These are phyloP conservation scores for Zoroaster sp. DNA, from an alignment of 53 echinoderm and acorn worm species.

Conservation along the genomic window DNA sequence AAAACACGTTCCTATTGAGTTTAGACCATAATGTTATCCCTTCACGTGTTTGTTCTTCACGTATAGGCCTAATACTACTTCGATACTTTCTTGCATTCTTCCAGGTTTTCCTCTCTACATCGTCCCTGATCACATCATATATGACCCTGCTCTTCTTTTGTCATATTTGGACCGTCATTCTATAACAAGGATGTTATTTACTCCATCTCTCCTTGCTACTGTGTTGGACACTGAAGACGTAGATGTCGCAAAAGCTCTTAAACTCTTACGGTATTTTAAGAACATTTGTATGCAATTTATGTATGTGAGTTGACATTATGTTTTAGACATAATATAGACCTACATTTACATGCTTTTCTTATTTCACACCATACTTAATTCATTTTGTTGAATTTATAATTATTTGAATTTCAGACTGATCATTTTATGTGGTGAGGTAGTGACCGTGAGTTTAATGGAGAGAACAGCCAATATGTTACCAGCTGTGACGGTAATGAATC, in stretches of 20 bases:
- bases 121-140: slow-evolving; percentile 62
- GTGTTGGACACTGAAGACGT: slow-evolving; percentile 39
- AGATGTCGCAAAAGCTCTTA: slow-evolving; percentile 21
- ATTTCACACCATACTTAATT: too few species aligned
- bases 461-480: slow-evolving; percentile 36
- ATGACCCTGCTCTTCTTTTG: slow-evolving; percentile 50
- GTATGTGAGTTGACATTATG: not conserved
- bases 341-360: too few species aligned
- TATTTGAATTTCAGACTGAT: slow-evolving; percentile 22
- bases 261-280: slow-evolving; percentile 5
- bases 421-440: slow-evolving; percentile 62
- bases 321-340: too few species aligned
- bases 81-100: not conserved
- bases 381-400: too few species aligned
- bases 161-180: slow-evolving; percentile 27
- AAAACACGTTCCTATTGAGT: too few species aligned
- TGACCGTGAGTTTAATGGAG: slow-evolving; percentile 44
- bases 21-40: too few species aligned
- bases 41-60: too few species aligned
- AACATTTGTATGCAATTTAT: not conserved
- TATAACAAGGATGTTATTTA: slow-evolving; percentile 62
- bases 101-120: slow-evolving; percentile 60
- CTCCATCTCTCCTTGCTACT: slow-evolving; percentile 59
- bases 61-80: not conserved
- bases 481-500: slow-evolving; percentile 40